Percentiles rank a stretch among this genome's conserved stretches.
phyloP scores from a whole-genome alignment of 2,113 vertebrate genomes.

The Propithecus coquereli region DNA sequence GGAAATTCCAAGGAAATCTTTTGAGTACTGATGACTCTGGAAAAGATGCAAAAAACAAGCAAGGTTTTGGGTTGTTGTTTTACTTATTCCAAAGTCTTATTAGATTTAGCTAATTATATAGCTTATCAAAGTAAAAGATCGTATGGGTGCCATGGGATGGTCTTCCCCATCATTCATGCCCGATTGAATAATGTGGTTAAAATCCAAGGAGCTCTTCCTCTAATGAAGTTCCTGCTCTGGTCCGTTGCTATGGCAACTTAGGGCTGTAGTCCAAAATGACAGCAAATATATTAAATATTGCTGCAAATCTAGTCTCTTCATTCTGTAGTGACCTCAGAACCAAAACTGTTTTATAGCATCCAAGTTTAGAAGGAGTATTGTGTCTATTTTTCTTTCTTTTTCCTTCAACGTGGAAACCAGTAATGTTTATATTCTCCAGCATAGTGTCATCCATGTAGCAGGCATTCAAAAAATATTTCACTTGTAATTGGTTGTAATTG shows the following conservation, averaged over 20 bases:
- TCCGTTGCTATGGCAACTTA: slow-evolving; percentile 58
- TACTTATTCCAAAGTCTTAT: slow-evolving; percentile 32
- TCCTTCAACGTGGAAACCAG: background rate
- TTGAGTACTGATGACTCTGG: background rate
- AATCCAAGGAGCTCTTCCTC: slow-evolving; percentile 38
- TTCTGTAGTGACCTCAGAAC: slow-evolving; percentile 38
- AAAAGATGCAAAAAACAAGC: background rate
- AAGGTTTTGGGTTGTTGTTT: slow-evolving; percentile 21
- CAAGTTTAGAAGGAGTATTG: background rate
- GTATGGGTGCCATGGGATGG: background rate
- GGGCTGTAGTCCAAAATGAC: slow-evolving; percentile 42
- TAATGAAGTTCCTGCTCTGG: slow-evolving; percentile 54
- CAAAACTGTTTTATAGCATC: background rate
- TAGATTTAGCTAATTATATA: slow-evolving; percentile 38
- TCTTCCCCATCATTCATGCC: slow-evolving; percentile 4
- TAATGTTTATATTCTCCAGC: background rate
- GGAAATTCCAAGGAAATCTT: slow-evolving; percentile 11
- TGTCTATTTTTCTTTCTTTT: background rate
- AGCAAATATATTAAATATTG: slow-evolving; percentile 58
- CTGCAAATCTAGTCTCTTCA: slow-evolving; percentile 50
- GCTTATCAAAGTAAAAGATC: slow-evolving; percentile 43
- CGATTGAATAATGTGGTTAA: slow-evolving; percentile 52
- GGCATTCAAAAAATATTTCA: background rate
- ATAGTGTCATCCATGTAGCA: background rate
- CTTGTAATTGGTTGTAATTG: background rate